Conservation (phyloP, 2,888 invertebrate genomes). For the Sycophila texana region DNA sequence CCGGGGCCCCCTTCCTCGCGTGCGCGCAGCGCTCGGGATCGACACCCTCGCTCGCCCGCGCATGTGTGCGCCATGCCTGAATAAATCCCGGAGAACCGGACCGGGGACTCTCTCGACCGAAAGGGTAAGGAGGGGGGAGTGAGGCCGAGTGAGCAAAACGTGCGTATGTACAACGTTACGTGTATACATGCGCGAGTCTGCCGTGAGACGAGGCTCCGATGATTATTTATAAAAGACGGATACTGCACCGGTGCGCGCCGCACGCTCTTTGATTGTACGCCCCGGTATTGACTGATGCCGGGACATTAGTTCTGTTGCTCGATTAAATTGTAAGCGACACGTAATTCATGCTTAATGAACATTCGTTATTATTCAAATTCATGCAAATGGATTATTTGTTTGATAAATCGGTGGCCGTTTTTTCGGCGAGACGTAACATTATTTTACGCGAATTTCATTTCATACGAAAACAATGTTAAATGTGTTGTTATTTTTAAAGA, state of each 20-base stretch:
- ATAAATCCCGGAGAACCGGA: constrained; percentile 48
- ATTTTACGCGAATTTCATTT: too few relatives aligned
- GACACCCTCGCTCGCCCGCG: neutral
- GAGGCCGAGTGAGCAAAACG: neutral
- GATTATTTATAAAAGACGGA: constrained; percentile 41
- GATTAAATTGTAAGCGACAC: neutral
- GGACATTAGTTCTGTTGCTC: neutral
- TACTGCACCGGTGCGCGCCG: neutral
- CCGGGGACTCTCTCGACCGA: constrained; percentile 19
- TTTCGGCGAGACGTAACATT: too few relatives aligned
- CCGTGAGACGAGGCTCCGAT: neutral
- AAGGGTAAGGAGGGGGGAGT: constrained; percentile 4
- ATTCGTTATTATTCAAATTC: too few relatives aligned
- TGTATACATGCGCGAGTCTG: neutral
- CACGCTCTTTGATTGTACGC: constrained; percentile 3
- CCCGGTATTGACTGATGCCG: neutral
- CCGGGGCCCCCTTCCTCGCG: constrained; percentile 32
- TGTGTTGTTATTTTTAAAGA: too few relatives aligned
- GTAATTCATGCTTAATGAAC: too few relatives aligned
- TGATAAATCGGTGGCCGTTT: too few relatives aligned
- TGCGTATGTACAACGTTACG: neutral
- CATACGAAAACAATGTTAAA: too few relatives aligned
- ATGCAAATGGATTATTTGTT: too few relatives aligned
- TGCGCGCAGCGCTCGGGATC: neutral
- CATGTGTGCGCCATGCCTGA: constrained; percentile 23